phyloP scores from a whole-genome alignment of 2,797 vertebrate genomes.

The Moxostoma hubbsi region DNA sequence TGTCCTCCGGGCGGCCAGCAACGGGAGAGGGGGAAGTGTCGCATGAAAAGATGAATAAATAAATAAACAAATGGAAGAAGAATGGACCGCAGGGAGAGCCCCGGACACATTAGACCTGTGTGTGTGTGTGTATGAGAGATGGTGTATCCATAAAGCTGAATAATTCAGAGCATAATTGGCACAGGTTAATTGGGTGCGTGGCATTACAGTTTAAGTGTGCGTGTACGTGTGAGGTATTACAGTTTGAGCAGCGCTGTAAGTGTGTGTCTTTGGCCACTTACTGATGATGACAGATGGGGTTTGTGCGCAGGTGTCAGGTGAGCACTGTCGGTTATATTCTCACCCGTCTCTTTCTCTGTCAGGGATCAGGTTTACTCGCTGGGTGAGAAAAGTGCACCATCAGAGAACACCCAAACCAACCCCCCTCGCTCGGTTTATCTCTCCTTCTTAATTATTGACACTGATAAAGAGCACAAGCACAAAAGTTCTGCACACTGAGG shows the following conservation, averaged over 20 bases:
- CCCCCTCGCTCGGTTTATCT: not conserved
- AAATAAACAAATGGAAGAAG: slow-evolving; percentile 69
- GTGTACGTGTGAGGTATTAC: not conserved
- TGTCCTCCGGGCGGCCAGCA: not conserved
- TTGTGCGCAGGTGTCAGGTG: slow-evolving; percentile 78
- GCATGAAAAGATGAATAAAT: slow-evolving; percentile 62
- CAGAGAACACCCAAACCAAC: not conserved
- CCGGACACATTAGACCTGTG: slow-evolving; percentile 52
- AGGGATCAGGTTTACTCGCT: slow-evolving; percentile 47
- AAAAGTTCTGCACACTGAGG: no score
- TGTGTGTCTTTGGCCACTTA: slow-evolving; percentile 74
- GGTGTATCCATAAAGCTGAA: slow-evolving; percentile 74
- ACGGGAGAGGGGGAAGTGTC: not conserved
- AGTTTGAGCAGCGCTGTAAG: slow-evolving; percentile 55
- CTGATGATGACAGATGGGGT: slow-evolving; percentile 82
- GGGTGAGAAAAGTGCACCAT: slow-evolving; percentile 31
- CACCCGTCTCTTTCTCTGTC: slow-evolving; percentile 74
- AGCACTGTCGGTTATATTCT: slow-evolving; percentile 77
- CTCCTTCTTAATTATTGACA: slow-evolving; percentile 45
- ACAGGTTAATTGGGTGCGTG: slow-evolving; percentile 76
- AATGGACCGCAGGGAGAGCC: slow-evolving; percentile 55
- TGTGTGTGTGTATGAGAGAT: slow-evolving; percentile 44
- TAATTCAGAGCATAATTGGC: slow-evolving; percentile 79
- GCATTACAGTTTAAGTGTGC: slow-evolving; percentile 76
- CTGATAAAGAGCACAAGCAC: not conserved